Evolutionary conservation across 2,113 vertebrate species (phyloP).

Genomic region (Laterallus jamaicensis): DNA sequence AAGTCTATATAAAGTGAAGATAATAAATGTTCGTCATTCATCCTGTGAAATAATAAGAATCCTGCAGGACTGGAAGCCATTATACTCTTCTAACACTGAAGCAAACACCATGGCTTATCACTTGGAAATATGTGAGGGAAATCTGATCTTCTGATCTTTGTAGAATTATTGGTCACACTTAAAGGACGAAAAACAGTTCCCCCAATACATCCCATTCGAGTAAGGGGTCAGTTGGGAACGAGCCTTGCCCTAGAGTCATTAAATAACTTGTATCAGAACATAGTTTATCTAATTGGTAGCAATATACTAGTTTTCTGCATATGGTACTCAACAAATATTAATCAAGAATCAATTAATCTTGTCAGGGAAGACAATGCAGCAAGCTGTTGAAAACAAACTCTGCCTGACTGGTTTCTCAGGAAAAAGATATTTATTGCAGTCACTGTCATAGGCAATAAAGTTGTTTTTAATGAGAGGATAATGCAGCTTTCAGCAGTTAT

Average conservation of each 20-base stretch:
- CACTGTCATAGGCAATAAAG: not conserved
- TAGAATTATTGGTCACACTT: not conserved
- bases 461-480: not conserved
- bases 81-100: not conserved
- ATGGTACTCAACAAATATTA: not conserved
- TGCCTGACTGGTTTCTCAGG: not conserved
- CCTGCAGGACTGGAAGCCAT: not conserved
- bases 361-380: not conserved
- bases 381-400: not conserved
- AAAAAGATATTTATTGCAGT: not conserved
- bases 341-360: not conserved
- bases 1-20: not conserved
- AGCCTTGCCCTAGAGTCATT: not conserved
- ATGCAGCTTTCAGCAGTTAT: not conserved
- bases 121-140: not conserved
- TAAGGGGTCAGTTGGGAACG: not conserved
- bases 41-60: not conserved
- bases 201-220: too few relatives aligned
- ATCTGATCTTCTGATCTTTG: not conserved
- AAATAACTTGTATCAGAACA: not conserved
- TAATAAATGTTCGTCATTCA: not conserved
- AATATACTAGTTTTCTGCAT: not conserved
- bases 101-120: not conserved
- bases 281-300: not conserved
- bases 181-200: not conserved